phyloP scores from a whole-genome alignment of 2,888 invertebrate species.

The Eristalis arbustorum region DNA sequence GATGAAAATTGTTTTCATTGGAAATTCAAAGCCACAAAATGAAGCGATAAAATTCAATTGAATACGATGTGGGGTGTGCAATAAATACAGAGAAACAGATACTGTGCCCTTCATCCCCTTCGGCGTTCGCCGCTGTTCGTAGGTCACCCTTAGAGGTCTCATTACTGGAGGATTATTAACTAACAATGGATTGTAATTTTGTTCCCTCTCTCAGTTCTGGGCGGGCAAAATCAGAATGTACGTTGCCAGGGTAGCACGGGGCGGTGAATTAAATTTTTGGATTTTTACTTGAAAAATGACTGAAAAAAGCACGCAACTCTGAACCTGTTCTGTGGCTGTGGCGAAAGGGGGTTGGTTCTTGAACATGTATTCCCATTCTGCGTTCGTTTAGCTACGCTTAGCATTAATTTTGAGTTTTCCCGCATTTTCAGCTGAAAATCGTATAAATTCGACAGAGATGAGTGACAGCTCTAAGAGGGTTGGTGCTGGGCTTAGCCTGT shows the following conservation, averaged over 20 bases:
- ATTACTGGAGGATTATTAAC: constrained; percentile 67
- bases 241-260: neutral
- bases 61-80: constrained; percentile 27
- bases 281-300: constrained; percentile 20
- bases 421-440: constrained; percentile 36
- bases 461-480: neutral
- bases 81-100: constrained; percentile 2
- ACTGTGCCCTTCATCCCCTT: constrained; percentile 27
- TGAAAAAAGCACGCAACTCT: neutral
- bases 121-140: neutral
- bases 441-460: constrained; percentile 24
- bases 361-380: constrained; percentile 7
- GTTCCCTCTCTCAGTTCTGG: neutral
- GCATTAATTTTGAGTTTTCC: constrained; percentile 42
- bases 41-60: constrained; percentile 68
- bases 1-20: constrained; percentile 61
- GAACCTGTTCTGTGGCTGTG: constrained; percentile 15
- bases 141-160: constrained; percentile 67
- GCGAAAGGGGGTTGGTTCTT: constrained; percentile 11
- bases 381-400: constrained; percentile 48
- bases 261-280: constrained; percentile 29
- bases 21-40: constrained; percentile 70
- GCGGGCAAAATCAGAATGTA: constrained; percentile 27
- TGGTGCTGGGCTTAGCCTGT: constrained; percentile 12
- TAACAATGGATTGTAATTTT: constrained; percentile 68